phyloP scores from a whole-genome alignment of 1,140 invertebrate genomes.

The Cotesia glomerata region DNA sequence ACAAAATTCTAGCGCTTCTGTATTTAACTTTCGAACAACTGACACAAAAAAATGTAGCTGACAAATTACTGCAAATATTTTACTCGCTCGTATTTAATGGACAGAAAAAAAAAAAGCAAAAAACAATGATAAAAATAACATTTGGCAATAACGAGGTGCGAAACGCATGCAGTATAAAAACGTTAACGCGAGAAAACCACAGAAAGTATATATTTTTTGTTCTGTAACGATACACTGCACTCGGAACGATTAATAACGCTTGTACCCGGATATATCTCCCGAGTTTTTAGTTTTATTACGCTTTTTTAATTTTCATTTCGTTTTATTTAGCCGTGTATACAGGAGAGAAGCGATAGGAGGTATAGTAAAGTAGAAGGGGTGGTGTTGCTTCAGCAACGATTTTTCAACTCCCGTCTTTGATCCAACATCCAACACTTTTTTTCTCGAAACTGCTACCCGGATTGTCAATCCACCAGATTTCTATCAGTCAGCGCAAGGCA shows the following conservation, averaged over 20 bases:
- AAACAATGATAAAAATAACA: background rate
- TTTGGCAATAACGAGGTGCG: background rate
- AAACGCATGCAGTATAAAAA: constrained; percentile 1
- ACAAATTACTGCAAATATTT: constrained; percentile 2
- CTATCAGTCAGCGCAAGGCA: background rate
- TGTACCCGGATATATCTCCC: constrained; percentile 21
- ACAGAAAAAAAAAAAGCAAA: background rate
- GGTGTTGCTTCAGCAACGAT: too few relatives aligned
- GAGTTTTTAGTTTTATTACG: background rate
- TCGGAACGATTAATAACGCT: constrained; percentile 28
- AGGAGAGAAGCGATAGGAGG: too few relatives aligned
- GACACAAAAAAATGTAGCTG: background rate
- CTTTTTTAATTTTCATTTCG: background rate
- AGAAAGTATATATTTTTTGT: constrained; percentile 19
- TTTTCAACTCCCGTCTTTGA: too few relatives aligned
- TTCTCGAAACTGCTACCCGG: background rate
- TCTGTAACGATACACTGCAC: constrained; percentile 22
- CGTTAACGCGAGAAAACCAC: constrained; percentile 28
- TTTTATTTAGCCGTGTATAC: too few relatives aligned
- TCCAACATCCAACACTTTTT: background rate
- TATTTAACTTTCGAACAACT: background rate
- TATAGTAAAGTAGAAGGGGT: too few relatives aligned
- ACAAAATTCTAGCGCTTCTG: background rate
- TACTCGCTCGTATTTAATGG: background rate
- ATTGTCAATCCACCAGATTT: constrained; percentile 21